These are phyloP conservation scores for Phalera bucephala DNA, from an alignment of 2,888 invertebrate genomes.

Conservation along the genomic window DNA sequence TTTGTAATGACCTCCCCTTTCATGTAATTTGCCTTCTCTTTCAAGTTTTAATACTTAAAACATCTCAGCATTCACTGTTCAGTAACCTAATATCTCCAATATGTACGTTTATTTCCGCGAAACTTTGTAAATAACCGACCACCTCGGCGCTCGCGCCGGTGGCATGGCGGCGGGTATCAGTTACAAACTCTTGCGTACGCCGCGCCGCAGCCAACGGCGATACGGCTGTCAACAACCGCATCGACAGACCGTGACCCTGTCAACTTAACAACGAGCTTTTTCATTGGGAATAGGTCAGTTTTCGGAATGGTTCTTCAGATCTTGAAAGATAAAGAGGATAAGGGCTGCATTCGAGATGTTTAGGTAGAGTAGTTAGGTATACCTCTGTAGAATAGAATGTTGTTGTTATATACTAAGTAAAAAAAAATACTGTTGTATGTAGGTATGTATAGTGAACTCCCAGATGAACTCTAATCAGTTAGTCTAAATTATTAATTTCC, in stretches of 20 bases:
- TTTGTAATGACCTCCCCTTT: too few species aligned
- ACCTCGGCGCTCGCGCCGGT: conserved; percentile 42
- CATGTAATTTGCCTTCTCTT: too few species aligned
- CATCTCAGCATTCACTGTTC: too few species aligned
- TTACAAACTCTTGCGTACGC: conserved; percentile 49
- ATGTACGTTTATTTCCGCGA: conserved; percentile 50
- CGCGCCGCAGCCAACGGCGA: conserved; percentile 20
- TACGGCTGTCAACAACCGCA: conserved; percentile 51
- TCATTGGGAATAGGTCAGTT: conserved; percentile 2
- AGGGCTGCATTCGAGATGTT: too few species aligned
- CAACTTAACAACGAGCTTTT: conserved; percentile 26
- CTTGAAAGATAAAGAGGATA: not conserved
- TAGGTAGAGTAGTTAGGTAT: too few species aligned
- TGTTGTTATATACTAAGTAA: too few species aligned
- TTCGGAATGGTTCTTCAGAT: not conserved
- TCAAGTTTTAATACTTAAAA: too few species aligned
- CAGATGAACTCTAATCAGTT: too few species aligned
- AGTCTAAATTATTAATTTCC: too few species aligned
- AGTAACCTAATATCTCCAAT: conserved; percentile 44
- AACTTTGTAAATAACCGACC: conserved; percentile 58
- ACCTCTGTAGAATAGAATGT: too few species aligned
- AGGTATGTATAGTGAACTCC: too few species aligned
- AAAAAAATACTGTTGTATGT: too few species aligned
- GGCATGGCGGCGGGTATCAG: conserved; percentile 41
- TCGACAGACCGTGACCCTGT: conserved; percentile 53